These are phyloP conservation scores for Ancistrus triradiatus DNA, from an alignment of 2,113 vertebrate genomes.

Conservation along the genomic window DNA sequence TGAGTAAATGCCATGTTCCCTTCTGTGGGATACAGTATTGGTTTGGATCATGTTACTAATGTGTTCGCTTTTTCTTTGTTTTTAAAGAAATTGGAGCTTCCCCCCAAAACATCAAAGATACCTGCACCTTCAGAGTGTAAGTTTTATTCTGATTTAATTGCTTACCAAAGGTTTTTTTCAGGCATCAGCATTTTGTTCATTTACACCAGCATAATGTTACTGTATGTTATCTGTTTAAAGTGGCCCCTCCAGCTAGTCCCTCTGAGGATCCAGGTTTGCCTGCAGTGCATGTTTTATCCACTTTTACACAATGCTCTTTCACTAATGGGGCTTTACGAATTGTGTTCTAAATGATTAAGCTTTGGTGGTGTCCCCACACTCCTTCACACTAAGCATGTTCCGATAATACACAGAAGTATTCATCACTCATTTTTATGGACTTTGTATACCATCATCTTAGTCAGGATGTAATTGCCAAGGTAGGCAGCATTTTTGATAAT, in stretches of 20 bases:
- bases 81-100: slow-evolving; percentile 57
- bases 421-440: too few relatives aligned
- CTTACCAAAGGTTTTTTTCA: neutral
- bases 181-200: neutral
- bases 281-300: slow-evolving; percentile 38
- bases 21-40: too few relatives aligned
- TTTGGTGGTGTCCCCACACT: neutral
- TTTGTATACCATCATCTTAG: too few relatives aligned
- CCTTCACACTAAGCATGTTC: neutral
- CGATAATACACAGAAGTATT: too few relatives aligned
- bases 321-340: slow-evolving; percentile 6
- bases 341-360: slow-evolving; percentile 3
- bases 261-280: slow-evolving; percentile 62
- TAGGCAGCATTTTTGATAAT: too few relatives aligned
- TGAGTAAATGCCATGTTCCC: too few relatives aligned
- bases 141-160: slow-evolving; percentile 35
- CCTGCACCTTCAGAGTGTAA: slow-evolving; percentile 58
- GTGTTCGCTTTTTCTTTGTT: neutral
- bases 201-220: slow-evolving; percentile 37
- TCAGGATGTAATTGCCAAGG: too few relatives aligned
- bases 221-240: slow-evolving; percentile 52
- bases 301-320: slow-evolving; percentile 10
- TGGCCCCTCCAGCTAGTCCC: slow-evolving; percentile 28
- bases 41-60: too few relatives aligned
- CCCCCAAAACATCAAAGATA: slow-evolving; percentile 61